phyloP scores from a whole-genome alignment of 2,113 vertebrate species.

The Gavia stellata region DNA sequence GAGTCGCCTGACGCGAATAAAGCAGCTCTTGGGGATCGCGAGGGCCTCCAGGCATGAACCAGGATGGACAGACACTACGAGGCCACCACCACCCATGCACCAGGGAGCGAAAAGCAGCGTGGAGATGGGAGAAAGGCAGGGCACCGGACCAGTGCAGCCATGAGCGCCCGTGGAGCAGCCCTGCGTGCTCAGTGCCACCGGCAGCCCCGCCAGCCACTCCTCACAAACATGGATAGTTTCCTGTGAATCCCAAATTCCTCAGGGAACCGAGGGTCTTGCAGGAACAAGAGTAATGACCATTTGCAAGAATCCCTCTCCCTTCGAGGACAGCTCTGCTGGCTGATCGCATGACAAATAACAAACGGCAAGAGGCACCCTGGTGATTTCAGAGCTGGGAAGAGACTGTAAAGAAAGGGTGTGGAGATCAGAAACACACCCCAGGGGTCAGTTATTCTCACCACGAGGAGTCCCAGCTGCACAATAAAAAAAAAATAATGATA shows the following conservation, averaged over 20 bases:
- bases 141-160: background rate
- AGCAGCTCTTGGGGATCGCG: background rate
- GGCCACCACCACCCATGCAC: background rate
- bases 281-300: background rate
- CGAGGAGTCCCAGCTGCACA: background rate
- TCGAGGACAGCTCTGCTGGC: background rate
- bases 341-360: background rate
- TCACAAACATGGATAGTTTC: rapidly evolving
- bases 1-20: background rate
- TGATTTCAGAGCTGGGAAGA: constrained; percentile 16
- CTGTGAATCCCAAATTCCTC: background rate
- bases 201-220: background rate
- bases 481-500: background rate
- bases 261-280: background rate
- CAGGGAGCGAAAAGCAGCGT: background rate
- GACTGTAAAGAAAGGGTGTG: background rate
- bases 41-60: background rate
- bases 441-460: background rate
- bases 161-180: background rate
- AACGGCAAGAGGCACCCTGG: background rate
- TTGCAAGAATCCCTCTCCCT: background rate
- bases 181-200: rapidly evolving
- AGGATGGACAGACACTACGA: background rate
- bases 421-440: background rate
- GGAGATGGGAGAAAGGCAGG: background rate